Base-by-base conservation (phyloP, 2,113 vertebrate genomes). In the Centropus unirufus region DNA sequence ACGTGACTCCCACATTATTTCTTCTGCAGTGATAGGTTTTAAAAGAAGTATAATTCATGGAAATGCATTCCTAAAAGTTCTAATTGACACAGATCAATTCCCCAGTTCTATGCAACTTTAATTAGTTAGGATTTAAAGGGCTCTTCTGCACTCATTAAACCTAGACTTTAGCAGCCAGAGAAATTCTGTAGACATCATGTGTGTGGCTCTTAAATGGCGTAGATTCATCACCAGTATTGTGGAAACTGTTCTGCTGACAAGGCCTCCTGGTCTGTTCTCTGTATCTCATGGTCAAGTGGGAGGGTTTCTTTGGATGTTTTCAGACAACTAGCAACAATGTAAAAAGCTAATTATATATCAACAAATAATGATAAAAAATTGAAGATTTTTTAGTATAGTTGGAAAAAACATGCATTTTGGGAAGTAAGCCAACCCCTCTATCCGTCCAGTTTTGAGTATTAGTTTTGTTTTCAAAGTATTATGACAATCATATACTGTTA, bases 201-300 rank as follows among this genome's bases (percentile, higher is more conserved):
- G 23, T 7, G 1, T 61, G 67, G 11, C 19, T 80, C 49, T 40
- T 68, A 44, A 72, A 64, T 44, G 14, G 39, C 16, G 12, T 29
- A 40, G 3, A 26, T 40, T 51, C 75, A 11, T 87, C 49, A 55
- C 61, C 62, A 46, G n/a, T 44, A 29, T 4, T 81, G 62, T 90
- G 78, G 70, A 72, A 89, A 57, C 22, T 47, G 14, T 47, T 87
- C 70, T 72, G 62, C 30, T 93, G 77, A 70, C 69, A 79, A n/a
- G 58, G 51, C 30, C 89, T 95, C 70, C 70, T 89, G 84, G 49
- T 82, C 74, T 87, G 74, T 29, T 68, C 40, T 81, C 44, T 95
- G 40, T 70, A 52, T 55, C 36, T 68, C 32, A 12, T 23, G 22
- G 64, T 51, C 14, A 40, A 64, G 68, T 89, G 8, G 5, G 22